A percentile compares a stretch with the other conserved stretches of the same genome.
Evolutionary conservation across 2,888 invertebrate genomes (phyloP).

Genomic region (Caenorhabditis sp.): DNA sequence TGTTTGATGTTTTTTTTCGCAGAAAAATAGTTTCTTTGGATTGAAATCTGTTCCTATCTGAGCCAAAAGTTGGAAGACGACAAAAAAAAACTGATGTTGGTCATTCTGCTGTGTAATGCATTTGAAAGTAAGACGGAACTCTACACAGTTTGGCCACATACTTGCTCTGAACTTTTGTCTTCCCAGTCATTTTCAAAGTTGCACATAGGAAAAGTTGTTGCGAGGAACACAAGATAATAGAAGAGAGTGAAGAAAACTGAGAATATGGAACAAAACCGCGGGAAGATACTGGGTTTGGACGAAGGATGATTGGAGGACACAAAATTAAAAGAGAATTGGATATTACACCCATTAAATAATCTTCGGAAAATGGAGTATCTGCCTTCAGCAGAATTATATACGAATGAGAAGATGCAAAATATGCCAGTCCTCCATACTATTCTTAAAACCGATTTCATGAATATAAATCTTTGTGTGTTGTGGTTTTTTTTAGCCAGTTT

Average conservation of each 20-base stretch:
- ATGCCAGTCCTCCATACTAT: neutral
- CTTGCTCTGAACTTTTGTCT: slow-evolving; percentile 53
- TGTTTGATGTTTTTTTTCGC: neutral
- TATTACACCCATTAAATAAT: slow-evolving; percentile 58
- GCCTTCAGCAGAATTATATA: slow-evolving; percentile 35
- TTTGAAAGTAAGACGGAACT: slow-evolving; percentile 43
- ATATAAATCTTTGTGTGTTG: slow-evolving; percentile 15
- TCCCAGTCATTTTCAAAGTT: slow-evolving; percentile 5
- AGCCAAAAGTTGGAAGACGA: neutral
- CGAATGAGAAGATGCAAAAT: slow-evolving; percentile 17
- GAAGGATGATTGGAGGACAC: slow-evolving; percentile 37
- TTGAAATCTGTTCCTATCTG: slow-evolving; percentile 4
- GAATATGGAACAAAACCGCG: neutral
- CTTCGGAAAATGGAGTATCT: slow-evolving; percentile 34
- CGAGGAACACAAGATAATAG: slow-evolving; percentile 22
- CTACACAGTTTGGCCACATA: slow-evolving; percentile 24
- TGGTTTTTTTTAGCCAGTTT: neutral
- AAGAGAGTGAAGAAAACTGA: neutral
- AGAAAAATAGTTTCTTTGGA: neutral
- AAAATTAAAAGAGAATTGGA: slow-evolving; percentile 57
- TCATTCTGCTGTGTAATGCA: slow-evolving; percentile 46
- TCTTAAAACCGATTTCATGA: neutral
- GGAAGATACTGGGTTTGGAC: slow-evolving; percentile 21
- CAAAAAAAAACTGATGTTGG: slow-evolving; percentile 7
- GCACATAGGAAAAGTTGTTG: slow-evolving; percentile 7